A percentile compares a stretch with the other conserved stretches of the same genome.
phyloP scores from a whole-genome alignment of 2,888 invertebrate genomes.

The Tipula lateralis region DNA sequence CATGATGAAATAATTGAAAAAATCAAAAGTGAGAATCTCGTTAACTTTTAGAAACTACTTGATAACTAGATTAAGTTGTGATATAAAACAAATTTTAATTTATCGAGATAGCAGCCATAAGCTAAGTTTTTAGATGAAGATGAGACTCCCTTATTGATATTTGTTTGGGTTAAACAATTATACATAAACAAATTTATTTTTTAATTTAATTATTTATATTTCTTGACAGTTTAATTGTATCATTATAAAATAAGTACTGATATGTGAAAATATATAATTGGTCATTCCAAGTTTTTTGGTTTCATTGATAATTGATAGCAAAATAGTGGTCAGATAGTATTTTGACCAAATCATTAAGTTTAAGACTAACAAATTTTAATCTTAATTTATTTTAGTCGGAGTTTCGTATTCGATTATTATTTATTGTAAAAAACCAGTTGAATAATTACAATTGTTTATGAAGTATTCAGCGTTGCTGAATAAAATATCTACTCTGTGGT shows the following conservation, averaged over 20 bases:
- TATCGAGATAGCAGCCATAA: not conserved
- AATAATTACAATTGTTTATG: no score
- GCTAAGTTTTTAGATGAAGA: no score
- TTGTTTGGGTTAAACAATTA: not conserved
- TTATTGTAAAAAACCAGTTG: no score
- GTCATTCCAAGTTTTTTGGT: not conserved
- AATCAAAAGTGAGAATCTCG: not conserved
- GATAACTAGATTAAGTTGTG: not conserved
- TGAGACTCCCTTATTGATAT: not conserved
- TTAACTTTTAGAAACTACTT: not conserved
- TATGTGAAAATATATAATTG: not conserved
- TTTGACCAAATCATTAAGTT: no score
- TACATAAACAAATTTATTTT: not conserved
- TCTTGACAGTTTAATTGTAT: not conserved
- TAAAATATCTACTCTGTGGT: no score
- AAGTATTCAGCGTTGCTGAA: no score
- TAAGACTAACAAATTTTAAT: no score
- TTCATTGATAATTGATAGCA: no score
- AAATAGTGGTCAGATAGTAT: no score
- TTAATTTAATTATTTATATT: not conserved
- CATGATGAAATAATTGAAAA: conserved; percentile 2
- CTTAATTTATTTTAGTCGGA: no score
- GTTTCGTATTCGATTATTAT: no score
- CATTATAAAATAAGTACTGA: not conserved
- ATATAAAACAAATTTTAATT: not conserved